phyloP scores from a whole-genome alignment of 2,113 vertebrate genomes.

The Lutjanus erythropterus region DNA sequence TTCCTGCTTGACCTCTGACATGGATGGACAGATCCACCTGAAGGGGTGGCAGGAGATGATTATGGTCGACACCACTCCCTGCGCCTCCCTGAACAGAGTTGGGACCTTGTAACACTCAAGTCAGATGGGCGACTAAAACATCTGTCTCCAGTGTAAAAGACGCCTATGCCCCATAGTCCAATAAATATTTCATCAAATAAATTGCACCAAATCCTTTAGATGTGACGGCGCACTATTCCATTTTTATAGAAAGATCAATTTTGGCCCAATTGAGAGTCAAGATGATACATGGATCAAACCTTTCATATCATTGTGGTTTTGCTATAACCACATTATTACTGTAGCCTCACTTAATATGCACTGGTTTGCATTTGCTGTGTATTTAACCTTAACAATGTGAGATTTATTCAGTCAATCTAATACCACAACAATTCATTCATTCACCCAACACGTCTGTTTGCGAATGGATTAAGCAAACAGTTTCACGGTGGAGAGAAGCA shows the following conservation, averaged over 20 bases:
- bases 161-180: too few species aligned
- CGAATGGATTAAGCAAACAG: neutral
- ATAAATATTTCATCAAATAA: neutral
- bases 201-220: neutral
- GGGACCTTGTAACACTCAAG: too few species aligned
- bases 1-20: too few species aligned
- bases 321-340: neutral
- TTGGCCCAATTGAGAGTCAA: neutral
- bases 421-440: neutral
- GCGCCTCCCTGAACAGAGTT: too few species aligned
- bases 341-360: neutral
- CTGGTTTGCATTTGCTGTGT: neutral
- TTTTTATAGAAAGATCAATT: conserved; percentile 5
- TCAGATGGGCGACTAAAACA: too few species aligned
- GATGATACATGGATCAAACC: neutral
- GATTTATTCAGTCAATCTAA: neutral
- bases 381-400: neutral
- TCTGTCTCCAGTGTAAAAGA: too few species aligned
- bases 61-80: too few species aligned
- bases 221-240: neutral
- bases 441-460: neutral
- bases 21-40: too few species aligned
- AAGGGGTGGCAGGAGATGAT: too few species aligned
- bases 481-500: neutral
- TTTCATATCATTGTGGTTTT: neutral